Evolutionary conservation across 2,113 vertebrate genomes (phyloP).

Genomic region (Phasianus colchicus): DNA sequence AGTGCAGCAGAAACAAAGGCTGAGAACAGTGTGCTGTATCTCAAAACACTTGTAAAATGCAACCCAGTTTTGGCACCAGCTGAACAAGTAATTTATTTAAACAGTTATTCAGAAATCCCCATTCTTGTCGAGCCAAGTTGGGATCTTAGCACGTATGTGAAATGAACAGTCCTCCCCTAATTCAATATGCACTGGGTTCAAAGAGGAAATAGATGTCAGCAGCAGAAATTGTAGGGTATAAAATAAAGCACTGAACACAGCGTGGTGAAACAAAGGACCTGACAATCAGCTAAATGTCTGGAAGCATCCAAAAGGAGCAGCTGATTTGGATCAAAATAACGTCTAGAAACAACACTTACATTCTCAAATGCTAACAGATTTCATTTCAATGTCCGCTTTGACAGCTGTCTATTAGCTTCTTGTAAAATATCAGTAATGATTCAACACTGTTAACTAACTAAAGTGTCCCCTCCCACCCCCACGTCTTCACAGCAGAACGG

Average conservation of each 20-base stretch:
- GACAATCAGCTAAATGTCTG: slow-evolving; percentile 5
- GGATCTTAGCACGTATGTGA: not conserved
- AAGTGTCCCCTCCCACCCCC: not conserved
- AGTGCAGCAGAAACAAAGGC: not conserved
- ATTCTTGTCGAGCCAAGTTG: not conserved
- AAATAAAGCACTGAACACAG: not conserved
- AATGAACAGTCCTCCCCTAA: not conserved
- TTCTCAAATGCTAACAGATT: not conserved
- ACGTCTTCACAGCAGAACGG: not conserved
- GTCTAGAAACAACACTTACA: not conserved
- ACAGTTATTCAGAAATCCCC: not conserved
- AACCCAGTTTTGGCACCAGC: not conserved
- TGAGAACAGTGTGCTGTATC: not conserved
- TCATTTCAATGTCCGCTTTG: not conserved
- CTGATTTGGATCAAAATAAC: slow-evolving; percentile 38
- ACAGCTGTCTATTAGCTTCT: slow-evolving; percentile 8
- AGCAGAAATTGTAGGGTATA: not conserved
- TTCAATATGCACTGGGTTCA: not conserved
- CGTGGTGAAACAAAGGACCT: not conserved
- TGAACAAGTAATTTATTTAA: not conserved
- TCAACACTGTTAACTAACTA: not conserved
- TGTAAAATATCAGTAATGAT: not conserved
- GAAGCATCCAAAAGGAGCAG: slow-evolving; percentile 6
- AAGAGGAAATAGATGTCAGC: not conserved
- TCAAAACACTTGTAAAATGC: not conserved